Evolutionary conservation across 2,888 invertebrate species (phyloP).

Genomic region (Itoplectis maculator): DNA sequence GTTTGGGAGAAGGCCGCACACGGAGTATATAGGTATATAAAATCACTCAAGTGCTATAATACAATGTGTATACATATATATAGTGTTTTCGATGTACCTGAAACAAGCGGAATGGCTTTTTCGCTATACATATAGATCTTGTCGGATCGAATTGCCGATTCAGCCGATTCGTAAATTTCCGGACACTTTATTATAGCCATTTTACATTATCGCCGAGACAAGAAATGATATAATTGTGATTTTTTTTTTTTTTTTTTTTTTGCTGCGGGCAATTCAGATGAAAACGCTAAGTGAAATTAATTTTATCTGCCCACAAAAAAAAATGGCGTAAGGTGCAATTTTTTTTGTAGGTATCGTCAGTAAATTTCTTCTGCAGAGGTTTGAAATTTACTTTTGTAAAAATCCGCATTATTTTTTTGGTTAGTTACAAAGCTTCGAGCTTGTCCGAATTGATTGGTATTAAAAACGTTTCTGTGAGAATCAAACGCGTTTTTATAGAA

Average conservation of each 20-base stretch:
- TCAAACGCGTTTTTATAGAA: neutral
- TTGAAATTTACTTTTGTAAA: too few relatives aligned
- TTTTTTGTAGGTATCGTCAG: neutral
- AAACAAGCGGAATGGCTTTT: neutral
- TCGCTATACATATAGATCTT: constrained; percentile 1
- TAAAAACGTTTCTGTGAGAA: neutral
- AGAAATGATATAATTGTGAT: neutral
- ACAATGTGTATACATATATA: too few relatives aligned
- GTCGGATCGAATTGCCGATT: constrained; percentile 1
- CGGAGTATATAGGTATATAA: constrained; percentile 9
- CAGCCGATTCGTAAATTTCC: constrained; percentile 7
- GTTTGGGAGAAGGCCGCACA: constrained; percentile 37
- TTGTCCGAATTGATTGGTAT: neutral
- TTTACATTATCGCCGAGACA: neutral
- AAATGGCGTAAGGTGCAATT: neutral
- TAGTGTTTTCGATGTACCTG: constrained; percentile 9
- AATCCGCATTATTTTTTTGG: too few relatives aligned
- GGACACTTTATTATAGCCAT: neutral
- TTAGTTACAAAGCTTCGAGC: neutral
- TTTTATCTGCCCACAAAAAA: too few relatives aligned
- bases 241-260: too few relatives aligned
- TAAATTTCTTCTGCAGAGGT: too few relatives aligned
- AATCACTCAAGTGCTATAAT: constrained; percentile 31
- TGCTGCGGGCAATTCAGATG: too few relatives aligned
- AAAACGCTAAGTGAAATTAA: too few relatives aligned